These are phyloP conservation scores for Netelia melanura DNA, from an alignment of 2,888 invertebrate species.

Conservation along the genomic window DNA sequence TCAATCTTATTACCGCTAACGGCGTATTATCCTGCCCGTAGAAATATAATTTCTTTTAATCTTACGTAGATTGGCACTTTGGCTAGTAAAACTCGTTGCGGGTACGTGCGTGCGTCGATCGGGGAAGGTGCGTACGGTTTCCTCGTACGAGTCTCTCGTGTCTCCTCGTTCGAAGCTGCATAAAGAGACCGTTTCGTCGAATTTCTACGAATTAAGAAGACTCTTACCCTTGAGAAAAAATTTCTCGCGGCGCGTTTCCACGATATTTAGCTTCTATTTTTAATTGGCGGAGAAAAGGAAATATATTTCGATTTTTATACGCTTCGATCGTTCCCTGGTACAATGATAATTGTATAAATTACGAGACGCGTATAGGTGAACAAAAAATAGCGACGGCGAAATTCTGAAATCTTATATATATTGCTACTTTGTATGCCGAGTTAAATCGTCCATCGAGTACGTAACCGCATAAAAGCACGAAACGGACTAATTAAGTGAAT, in stretches of 20 bases:
- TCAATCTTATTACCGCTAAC: constrained; percentile 82
- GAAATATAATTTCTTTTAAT: constrained; percentile 72
- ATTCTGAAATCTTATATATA: constrained; percentile 35
- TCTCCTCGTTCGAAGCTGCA: background rate
- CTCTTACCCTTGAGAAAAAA: background rate
- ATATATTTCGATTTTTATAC: constrained; percentile 46
- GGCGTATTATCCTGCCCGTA: constrained; percentile 74
- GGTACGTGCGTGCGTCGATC: too few species aligned
- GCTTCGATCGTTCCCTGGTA: constrained; percentile 20
- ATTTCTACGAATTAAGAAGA: constrained; percentile 18
- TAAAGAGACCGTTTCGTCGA: background rate
- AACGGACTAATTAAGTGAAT: constrained; percentile 55
- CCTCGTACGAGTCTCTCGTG: too few species aligned
- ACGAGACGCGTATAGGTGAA: constrained; percentile 42
- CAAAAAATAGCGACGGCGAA: constrained; percentile 55
- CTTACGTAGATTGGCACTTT: constrained; percentile 63
- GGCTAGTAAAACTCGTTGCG: constrained; percentile 21
- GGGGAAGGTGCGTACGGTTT: too few species aligned
- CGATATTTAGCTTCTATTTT: constrained; percentile 17
- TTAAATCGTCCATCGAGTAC: constrained; percentile 65
- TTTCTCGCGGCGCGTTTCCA: background rate
- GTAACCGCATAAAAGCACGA: constrained; percentile 52
- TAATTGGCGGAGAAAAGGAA: background rate
- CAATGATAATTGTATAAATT: constrained; percentile 51
- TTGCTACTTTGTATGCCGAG: constrained; percentile 28